Base-by-base conservation (phyloP, 2,888 invertebrate genomes). In the Drosophila imparisetae region DNA sequence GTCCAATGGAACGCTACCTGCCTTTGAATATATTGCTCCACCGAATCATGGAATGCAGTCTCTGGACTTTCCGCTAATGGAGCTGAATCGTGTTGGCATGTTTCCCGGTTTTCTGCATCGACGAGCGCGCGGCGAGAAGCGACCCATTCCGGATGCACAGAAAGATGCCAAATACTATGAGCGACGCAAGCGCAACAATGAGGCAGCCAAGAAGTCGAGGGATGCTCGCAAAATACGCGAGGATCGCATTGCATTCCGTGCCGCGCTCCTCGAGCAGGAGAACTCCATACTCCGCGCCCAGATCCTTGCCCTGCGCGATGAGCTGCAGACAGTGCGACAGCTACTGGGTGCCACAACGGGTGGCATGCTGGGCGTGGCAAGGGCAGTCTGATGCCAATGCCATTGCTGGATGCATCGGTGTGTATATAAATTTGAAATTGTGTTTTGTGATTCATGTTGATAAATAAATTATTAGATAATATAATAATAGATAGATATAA, bases 91-190 rank as follows among this genome's bases (percentile, higher is more conserved):
- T 0, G 88, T 91, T 0, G 80, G 90, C 34, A 85, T 90, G 78
- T 92, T 92, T 69, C 88, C 92, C 0, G 82, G 90, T 0, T 91
- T 92, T 24, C 36, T 93, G 59, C 91, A 91, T 77, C 86, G 95
- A 71, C 93, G 96, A 6, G 95, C 96, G 0, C 94, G 97, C 4
- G 96, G 97, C 0, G 97, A 97, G 91, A 97, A 97, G 91, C 95
- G 97, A 62, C 96, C 98, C 0, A 98, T 98, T 62, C 98, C 98
- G 0, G 95, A 96, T 0, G 97, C 97, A 57, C 95, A 96, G 91
- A 98, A 98, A 90, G 98, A 98, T 87, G 96, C 96, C 72, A 97
- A 97, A 92, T 98, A 98, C 92, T 98, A 96, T 92, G 98, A 98
- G 92, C 93, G 98, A 52, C 94, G 98, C 69, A 95, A 96, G 90